Evolutionary conservation across 1,140 invertebrate species (phyloP).

Genomic region (Drosophila ironensis): DNA sequence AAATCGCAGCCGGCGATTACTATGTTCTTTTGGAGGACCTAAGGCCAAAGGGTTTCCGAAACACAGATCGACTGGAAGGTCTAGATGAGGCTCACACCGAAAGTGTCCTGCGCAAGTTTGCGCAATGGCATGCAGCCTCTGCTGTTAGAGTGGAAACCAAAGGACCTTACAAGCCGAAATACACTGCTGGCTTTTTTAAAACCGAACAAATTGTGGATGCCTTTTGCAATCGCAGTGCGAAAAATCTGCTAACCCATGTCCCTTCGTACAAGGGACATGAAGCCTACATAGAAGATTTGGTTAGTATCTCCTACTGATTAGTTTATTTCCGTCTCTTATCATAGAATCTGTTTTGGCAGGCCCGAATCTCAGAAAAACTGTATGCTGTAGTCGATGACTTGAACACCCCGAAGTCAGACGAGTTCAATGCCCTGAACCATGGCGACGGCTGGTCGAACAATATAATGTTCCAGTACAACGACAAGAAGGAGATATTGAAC

Average conservation of each 20-base stretch:
- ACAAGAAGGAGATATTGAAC: constrained; percentile 58
- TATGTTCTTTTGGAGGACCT: constrained; percentile 84
- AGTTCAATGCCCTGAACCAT: constrained; percentile 86
- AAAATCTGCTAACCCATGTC: constrained; percentile 12
- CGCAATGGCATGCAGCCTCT: too few species aligned
- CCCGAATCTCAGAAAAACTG: constrained; percentile 25
- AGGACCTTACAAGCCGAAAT: constrained; percentile 59
- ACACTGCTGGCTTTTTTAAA: constrained; percentile 26
- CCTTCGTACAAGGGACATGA: too few species aligned
- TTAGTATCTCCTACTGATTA: too few species aligned
- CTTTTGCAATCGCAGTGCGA: constrained; percentile 5
- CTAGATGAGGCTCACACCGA: constrained; percentile 82
- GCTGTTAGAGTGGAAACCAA: constrained; percentile 81
- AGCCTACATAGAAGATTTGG: too few species aligned
- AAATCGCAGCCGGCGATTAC: constrained; percentile 20
- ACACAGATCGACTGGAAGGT: constrained; percentile 83
- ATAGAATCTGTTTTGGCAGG: too few species aligned
- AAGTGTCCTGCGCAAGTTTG: constrained; percentile 83
- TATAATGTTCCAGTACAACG: constrained; percentile 85
- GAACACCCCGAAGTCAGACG: constrained; percentile 67
- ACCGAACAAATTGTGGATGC: not conserved
- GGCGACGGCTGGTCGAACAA: constrained; percentile 84
- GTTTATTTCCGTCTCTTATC: not conserved
- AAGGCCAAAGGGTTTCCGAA: constrained; percentile 54
- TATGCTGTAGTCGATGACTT: constrained; percentile 9